A percentile compares a stretch with the other conserved stretches of the same genome.
Evolutionary conservation across 2,888 invertebrate species (phyloP).

Genomic region (Pinctada fucata): DNA sequence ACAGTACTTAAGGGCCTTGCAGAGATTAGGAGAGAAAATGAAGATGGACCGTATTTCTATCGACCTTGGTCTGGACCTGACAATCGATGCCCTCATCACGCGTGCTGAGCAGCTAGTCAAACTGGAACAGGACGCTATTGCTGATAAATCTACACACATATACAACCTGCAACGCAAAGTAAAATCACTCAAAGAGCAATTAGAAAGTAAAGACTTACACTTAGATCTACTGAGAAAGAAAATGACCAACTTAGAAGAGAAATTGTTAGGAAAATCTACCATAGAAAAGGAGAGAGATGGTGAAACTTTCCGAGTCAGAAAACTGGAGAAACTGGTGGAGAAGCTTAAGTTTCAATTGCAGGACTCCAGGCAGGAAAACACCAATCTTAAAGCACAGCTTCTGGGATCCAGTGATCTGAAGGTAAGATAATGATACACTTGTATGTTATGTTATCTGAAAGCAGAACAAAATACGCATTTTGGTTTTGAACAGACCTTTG

Average conservation of each 20-base stretch:
- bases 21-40: constrained; percentile 88
- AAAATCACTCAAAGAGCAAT: constrained; percentile 90
- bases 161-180: constrained; percentile 92
- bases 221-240: constrained; percentile 92
- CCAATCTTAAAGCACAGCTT: constrained; percentile 86
- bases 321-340: constrained; percentile 89
- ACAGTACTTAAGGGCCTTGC: constrained; percentile 83
- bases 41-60: constrained; percentile 90
- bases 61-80: constrained; percentile 88
- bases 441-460: too few relatives aligned
- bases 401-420: constrained; percentile 73
- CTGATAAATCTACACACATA: constrained; percentile 90
- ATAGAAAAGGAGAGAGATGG: constrained; percentile 72
- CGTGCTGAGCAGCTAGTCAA: constrained; percentile 90
- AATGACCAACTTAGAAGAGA: constrained; percentile 79
- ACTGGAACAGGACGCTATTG: constrained; percentile 88
- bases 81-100: constrained; percentile 89
- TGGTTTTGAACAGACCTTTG: too few relatives aligned
- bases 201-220: constrained; percentile 94
- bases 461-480: too few relatives aligned
- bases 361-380: constrained; percentile 88
- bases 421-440: too few relatives aligned
- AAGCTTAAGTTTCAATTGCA: constrained; percentile 87
- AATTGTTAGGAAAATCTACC: constrained; percentile 67
- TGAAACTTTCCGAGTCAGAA: constrained; percentile 76